Base-by-base conservation (phyloP, 2,888 invertebrate species). In the Latrodectus elegans region DNA sequence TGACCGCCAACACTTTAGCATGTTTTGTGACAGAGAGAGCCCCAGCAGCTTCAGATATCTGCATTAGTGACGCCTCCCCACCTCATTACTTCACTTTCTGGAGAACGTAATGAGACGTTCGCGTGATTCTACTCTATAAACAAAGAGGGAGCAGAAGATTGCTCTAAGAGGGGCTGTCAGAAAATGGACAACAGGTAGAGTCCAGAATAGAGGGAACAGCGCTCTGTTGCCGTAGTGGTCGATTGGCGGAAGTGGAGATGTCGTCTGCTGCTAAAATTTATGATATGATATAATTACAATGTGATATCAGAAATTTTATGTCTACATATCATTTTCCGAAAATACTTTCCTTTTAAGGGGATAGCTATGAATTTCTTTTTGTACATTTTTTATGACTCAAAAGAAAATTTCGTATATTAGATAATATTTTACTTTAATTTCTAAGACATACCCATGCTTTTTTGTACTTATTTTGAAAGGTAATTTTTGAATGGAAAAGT, bases 101-200 rank as follows among this genome's bases (percentile, higher is more conserved):
- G 81, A 77, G 79, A 55, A 26, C 77, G 77, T 81, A 87, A 87
- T 72, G 86, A 87, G 86, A 53, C n/a, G 51, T 73, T 87, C 67
- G 86, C 86, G 86, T 87, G 86, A 76, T 65, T 10, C 10, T 53
- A 17, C 67, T 51, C 86, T 72, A 87, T 87, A 87, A 87, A 87
- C 86, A 87, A 87, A 81, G 76, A 67, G 71, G 77, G 72, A 26
- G 72, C 68, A 51, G 53, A 64, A 38, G 51, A n/a, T 8, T 15
- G 26, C 15, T 55, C 67, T 49, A 8, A 22, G 53, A 73, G 81
- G 86, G 86, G 81, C 76, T 81, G 86, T 87, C 72, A 52, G 79
- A 77, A 87, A 87, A 87, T 87, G 81, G 81, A 87, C 86, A 87
- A 87, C 86, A 87, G 86, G 86, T 87, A 84, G 51, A n/a, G 65